Conservation (phyloP, 2,113 vertebrate species). For the Sceloporus tristichus region DNA sequence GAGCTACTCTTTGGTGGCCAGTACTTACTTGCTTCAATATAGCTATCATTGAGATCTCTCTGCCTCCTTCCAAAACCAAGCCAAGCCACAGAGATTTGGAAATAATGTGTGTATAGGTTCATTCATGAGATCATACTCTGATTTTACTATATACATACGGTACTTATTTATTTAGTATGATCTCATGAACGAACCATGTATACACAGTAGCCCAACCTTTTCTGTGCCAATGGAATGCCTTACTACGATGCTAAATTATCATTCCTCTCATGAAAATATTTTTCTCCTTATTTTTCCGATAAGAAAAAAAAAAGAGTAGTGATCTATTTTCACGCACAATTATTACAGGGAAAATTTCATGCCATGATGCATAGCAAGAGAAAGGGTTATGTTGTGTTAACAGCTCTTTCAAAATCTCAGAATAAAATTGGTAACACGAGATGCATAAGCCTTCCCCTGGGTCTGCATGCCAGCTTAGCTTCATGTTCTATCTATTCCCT, state of each 20-base stretch:
- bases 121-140: no score
- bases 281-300: not conserved
- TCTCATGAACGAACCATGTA: not conserved
- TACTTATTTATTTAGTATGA: not conserved
- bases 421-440: not conserved
- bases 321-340: not conserved
- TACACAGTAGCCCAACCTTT: not conserved
- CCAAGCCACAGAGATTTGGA: no score
- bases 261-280: not conserved
- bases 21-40: no score
- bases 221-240: not conserved
- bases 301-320: not conserved
- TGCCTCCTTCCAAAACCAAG: no score
- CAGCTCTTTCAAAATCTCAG: not conserved
- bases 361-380: conserved; percentile 1
- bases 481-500: not conserved
- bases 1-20: no score
- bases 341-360: not conserved
- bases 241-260: not conserved
- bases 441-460: not conserved
- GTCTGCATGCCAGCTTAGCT: not conserved
- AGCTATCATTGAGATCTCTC: no score
- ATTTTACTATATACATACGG: no score
- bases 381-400: not conserved
- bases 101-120: no score